Base-by-base conservation (phyloP, 2,888 invertebrate species). In the Chrysina gloriosa region DNA sequence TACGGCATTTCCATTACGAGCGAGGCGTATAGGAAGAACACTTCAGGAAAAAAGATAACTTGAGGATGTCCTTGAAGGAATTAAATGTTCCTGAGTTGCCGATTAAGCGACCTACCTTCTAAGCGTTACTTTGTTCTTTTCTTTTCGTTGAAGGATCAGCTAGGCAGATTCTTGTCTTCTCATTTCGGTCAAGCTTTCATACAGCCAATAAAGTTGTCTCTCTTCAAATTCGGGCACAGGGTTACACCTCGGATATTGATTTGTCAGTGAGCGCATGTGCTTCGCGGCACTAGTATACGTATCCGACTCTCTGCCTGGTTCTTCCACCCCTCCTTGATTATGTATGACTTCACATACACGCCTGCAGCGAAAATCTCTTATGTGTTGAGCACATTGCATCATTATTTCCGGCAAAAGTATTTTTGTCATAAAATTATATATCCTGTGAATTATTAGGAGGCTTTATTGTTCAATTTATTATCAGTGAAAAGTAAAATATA, bases 151-250 rank as follows among this genome's bases (percentile, higher is more conserved):
- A 29, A 27, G 50, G 4, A 27, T 6, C 16, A 19, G 7, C 31
- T 29, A 7, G 36, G 14, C 11, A 16, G 25, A 4, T 39, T 1
- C 39, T 58, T 3, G 39, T 39, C 58, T 58, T 39, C 58, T 23
- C 11, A 27, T 25, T 58, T 25, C 39, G 21, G 42, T 39, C 58
- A 39, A 42, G 58, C 25, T 25, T 50, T 14, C 25, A 14, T 16
- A 7, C 7, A 39, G 58, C 27, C 23, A 39, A 25, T 39, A 11
- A 23, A n/a, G 58, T 58, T 56, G 39, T 58, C 58, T 39, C 39
- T 39, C 31, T 70, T 74, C 76, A 71, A 78, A 77, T 76, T 78
- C 76, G 76, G 77, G 75, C 73, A 76, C 71, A 72, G 76, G 76
- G 77, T 73, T 72, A 76, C 75, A 69, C 73, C 74, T 65, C n/a